phyloP scores from a whole-genome alignment of 2,113 vertebrate genomes.

The Lophochroa leadbeateri region DNA sequence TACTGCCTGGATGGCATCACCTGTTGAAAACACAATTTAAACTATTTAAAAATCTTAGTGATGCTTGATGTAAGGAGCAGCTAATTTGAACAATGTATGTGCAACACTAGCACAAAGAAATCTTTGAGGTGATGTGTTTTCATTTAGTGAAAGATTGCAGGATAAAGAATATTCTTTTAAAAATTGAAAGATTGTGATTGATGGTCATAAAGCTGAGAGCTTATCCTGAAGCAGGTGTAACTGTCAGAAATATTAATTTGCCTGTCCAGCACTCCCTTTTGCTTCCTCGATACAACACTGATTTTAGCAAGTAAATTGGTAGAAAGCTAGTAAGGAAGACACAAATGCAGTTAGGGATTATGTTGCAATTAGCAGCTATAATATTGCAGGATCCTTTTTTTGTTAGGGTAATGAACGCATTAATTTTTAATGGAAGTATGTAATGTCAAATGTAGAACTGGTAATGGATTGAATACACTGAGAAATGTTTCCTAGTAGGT shows the following conservation, averaged over 20 bases:
- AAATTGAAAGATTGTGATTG: not conserved
- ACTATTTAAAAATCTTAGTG: not conserved
- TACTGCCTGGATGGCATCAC: not conserved
- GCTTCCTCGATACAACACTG: not conserved
- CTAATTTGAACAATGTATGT: not conserved
- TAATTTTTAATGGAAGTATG: not conserved
- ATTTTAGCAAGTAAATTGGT: not conserved
- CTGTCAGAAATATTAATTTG: not conserved
- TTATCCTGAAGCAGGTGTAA: not conserved
- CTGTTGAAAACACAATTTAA: not conserved
- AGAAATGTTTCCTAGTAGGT: not conserved
- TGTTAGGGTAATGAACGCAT: not conserved
- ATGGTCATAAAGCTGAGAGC: not conserved
- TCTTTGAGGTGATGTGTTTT: not conserved
- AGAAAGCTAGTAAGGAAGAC: not conserved
- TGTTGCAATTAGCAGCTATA: not conserved
- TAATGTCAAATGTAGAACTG: not conserved
- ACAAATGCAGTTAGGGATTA: not conserved
- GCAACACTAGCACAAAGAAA: not conserved
- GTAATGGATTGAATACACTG: not conserved
- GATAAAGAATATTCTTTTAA: not conserved
- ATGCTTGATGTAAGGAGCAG: not conserved
- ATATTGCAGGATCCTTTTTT: not conserved
- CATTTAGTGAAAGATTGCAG: not conserved
- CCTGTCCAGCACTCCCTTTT: not conserved